Percentiles rank a stretch among this genome's conserved stretches.
These are phyloP conservation scores for Cephus runcator DNA, from an alignment of 2,888 invertebrate genomes.

Conservation along the genomic window DNA sequence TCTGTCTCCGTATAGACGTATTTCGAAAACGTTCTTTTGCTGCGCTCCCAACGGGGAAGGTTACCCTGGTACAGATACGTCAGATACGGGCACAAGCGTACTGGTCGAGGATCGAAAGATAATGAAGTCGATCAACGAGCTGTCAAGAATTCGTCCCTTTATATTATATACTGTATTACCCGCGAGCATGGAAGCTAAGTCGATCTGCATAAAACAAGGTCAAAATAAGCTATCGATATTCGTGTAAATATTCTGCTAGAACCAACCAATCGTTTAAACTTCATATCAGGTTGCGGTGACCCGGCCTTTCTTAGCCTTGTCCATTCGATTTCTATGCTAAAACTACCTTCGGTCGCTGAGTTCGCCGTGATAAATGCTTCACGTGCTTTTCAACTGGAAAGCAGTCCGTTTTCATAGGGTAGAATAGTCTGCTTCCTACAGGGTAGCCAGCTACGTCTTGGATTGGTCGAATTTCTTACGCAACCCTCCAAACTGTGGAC, in stretches of 20 bases:
- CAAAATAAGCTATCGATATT: neutral
- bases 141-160: neutral
- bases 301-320: neutral
- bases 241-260: neutral
- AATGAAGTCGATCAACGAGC: neutral
- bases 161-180: neutral
- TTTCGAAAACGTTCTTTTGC: neutral
- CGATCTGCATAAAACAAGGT: neutral
- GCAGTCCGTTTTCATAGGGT: neutral
- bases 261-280: neutral
- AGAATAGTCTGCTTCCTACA: neutral
- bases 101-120: neutral
- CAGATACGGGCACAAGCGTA: neutral
- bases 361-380: neutral
- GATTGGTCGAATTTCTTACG: conserved; percentile 14
- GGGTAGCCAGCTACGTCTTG: neutral
- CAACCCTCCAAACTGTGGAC: neutral
- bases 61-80: neutral
- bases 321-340: neutral
- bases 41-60: neutral
- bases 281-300: neutral
- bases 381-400: neutral
- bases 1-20: neutral
- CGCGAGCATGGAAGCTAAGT: neutral
- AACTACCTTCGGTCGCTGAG: neutral